Evolutionary conservation across 1,140 invertebrate genomes (phyloP), one percentile per base, ranked within the genome.

Genomic region (Pseudomyrmex dendroicus): DNA sequence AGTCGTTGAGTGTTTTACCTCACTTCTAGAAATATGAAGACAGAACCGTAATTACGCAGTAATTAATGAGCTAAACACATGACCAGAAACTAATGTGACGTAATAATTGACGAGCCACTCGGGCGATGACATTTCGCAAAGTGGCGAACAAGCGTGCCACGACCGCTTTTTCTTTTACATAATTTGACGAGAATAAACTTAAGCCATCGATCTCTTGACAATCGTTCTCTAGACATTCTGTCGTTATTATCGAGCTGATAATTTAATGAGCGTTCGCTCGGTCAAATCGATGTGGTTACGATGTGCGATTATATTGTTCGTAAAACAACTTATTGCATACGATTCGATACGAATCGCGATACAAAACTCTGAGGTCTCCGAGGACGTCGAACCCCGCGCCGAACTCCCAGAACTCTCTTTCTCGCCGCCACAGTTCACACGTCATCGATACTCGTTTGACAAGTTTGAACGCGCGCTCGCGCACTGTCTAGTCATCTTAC

Each of bases 81-180:
- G 22, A 59, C 48, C 46, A 70, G 25, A 35, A 70, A 59, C 13
- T 10, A 80, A 50, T 61, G 35, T 35, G 46, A 57, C 8, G 44
- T 48, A 44, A 80, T 72, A 50, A 70, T 12, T 64, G 13, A 35
- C 20, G 22, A 1, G 17, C 1, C 35, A 57, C 46, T 61, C 35
- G 35, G 48, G 44, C 46, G 54, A 70, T 17, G 25, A 82, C 44
- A 35, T 83, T 73, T 86, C 72, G 72, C 63, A 64, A 86, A 76
- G 83, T 83, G 76, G 76, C 70, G 78, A 76, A 86, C 64, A 86
- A 86, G 76, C 70, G 80, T 70, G 70, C 20, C 56, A 56, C 46
- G 46, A 44, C 22, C n/a, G 56, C 3, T 25, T 25, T 25, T 2
- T 10, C 35, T 56, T 82, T 86, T 70, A 59, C 54, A 59, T 61